Base-by-base conservation (phyloP, 2,797 vertebrate genomes). In the Leuciscus waleckii region DNA sequence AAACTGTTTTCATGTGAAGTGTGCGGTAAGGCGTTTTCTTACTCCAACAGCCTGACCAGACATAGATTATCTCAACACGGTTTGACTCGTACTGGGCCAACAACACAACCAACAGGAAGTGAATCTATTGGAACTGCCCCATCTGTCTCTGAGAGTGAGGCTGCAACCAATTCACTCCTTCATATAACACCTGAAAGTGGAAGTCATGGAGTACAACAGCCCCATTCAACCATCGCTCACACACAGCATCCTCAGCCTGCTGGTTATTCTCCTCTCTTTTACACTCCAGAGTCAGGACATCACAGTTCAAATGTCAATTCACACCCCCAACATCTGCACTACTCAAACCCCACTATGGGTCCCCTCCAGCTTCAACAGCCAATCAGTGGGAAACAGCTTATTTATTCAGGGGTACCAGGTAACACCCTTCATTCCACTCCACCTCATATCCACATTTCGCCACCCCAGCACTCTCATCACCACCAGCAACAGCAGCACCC, bases 41-140 rank as follows among this genome's bases (percentile, higher is more conserved):
- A 97, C 93, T 97, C 97, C 37, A 97, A 98, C 51, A 97, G 97
- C 82, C 91, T 98, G 83, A 97, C 97, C 79, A 96, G 97, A 23
- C 97, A 98, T 93, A 96, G 97, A 84, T 92, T 97, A 80, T 96
- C 95, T 0, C 97, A 98, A 89, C 95, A 96, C 0, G 94, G 95
- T 63, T 89, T 95, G 46, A 91, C 95, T 87, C 94, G 95, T 29
- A 89, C 84, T 6, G 94, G 94, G 49, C 91, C 93, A 0, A 87
- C 91, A 79, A 87, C 87, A 81, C 94, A 93, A 82, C 73, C 92
- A 85, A 83, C 84, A 58, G 88, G 82, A 76, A 85, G 68, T 49
- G 87, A 84, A 39, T 86, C 89, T 23, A 87, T 87, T 77, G 89
- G 83, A 81, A 86, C 73, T 49, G 39, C 75, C 35, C 49, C 88